Conservation (phyloP, 2,888 invertebrate species). For the Pollenia amentaria region DNA sequence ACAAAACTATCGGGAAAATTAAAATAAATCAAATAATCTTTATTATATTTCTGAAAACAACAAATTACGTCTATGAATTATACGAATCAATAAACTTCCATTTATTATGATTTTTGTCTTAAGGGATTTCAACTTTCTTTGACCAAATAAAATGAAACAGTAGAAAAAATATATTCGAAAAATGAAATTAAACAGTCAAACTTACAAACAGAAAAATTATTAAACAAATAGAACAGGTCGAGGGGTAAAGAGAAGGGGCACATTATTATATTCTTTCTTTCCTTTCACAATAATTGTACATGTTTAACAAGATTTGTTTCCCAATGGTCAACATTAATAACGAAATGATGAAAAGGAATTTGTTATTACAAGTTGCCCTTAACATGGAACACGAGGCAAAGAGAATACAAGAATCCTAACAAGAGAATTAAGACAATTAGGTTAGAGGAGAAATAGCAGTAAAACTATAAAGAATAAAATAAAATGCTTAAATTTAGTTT, state of each 20-base stretch:
- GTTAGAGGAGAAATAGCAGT: slow-evolving; percentile 17
- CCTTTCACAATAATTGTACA: slow-evolving; percentile 38
- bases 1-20: slow-evolving; percentile 1
- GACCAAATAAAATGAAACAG: slow-evolving; percentile 35
- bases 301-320: slow-evolving; percentile 63
- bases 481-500: slow-evolving; percentile 23
- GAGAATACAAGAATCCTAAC: slow-evolving; percentile 3
- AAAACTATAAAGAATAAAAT: slow-evolving; percentile 3
- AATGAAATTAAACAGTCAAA: slow-evolving; percentile 5
- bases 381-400: slow-evolving; percentile 19
- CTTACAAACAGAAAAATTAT: neutral
- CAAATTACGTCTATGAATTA: slow-evolving; percentile 46
- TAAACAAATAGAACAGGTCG: slow-evolving; percentile 55
- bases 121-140: slow-evolving; percentile 59
- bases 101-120: slow-evolving; percentile 58
- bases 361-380: slow-evolving; percentile 15
- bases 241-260: neutral
- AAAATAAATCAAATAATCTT: slow-evolving; percentile 58
- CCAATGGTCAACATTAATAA: slow-evolving; percentile 70
- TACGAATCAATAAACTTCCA: slow-evolving; percentile 55
- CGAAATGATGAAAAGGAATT: slow-evolving; percentile 59
- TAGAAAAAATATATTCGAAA: slow-evolving; percentile 15
- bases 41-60: slow-evolving; percentile 17
- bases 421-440: slow-evolving; percentile 65
- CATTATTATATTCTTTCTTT: neutral